Conservation (phyloP, 2,888 invertebrate species). For the Ligdia adustata region DNA sequence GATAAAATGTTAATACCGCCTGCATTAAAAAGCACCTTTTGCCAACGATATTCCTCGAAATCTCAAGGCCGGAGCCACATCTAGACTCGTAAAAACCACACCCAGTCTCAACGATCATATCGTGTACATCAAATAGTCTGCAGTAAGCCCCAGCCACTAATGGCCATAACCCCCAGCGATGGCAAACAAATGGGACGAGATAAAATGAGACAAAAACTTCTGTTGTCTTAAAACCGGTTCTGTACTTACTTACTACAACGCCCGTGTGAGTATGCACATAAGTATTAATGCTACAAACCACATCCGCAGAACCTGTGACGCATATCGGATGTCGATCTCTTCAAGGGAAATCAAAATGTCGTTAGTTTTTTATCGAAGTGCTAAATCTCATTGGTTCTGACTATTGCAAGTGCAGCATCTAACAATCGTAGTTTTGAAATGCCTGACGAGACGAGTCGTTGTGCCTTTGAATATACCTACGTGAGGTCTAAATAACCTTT, state of each 20-base stretch:
- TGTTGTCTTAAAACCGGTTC: constrained; percentile 60
- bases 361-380: constrained; percentile 14
- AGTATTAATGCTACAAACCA: constrained; percentile 37
- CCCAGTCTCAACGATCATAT: constrained; percentile 47
- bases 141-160: constrained; percentile 43
- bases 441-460: constrained; percentile 2
- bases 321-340: constrained; percentile 45
- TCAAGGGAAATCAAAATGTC: constrained; percentile 29
- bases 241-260: constrained; percentile 22
- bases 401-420: background rate
- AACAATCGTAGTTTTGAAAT: background rate
- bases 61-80: constrained; percentile 37
- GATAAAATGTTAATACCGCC: constrained; percentile 23
- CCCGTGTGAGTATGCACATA: constrained; percentile 54
- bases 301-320: constrained; percentile 68
- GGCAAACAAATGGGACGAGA: constrained; percentile 62
- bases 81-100: constrained; percentile 40
- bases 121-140: constrained; percentile 46
- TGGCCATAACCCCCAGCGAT: constrained; percentile 54
- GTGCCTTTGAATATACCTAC: constrained; percentile 8
- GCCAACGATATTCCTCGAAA: constrained; percentile 40
- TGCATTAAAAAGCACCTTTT: constrained; percentile 21
- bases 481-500: constrained; percentile 15
- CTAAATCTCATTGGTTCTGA: constrained; percentile 3
- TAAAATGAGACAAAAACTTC: constrained; percentile 64